These are phyloP conservation scores for Diarsia dahlii DNA, from an alignment of 2,888 invertebrate genomes.

Conservation along the genomic window DNA sequence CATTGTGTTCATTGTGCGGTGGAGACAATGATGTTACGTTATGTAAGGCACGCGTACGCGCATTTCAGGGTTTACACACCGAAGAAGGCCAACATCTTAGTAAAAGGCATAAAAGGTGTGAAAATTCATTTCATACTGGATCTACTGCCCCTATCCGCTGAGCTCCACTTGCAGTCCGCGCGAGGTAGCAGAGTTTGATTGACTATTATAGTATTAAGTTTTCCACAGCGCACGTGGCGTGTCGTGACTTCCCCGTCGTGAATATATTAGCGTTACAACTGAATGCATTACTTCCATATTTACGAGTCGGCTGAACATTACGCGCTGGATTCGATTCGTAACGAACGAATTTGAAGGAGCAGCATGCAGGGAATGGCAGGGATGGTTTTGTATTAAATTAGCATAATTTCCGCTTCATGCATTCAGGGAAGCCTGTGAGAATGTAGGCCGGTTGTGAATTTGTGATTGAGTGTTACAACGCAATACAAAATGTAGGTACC, in stretches of 20 bases:
- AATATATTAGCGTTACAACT: conserved; percentile 62
- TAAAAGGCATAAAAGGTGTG: neutral
- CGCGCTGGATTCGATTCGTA: conserved; percentile 32
- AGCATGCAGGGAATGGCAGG: conserved; percentile 14
- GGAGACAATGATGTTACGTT: conserved; percentile 52
- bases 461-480: neutral
- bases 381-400: conserved; percentile 11
- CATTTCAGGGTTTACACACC: neutral
- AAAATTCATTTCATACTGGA: neutral
- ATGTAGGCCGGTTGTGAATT: neutral
- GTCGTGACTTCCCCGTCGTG: conserved; percentile 71
- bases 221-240: conserved; percentile 51
- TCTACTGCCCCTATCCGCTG: neutral
- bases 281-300: conserved; percentile 37
- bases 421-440: neutral
- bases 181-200: conserved; percentile 27
- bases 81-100: conserved; percentile 8
- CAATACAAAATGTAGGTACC: neutral
- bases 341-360: conserved; percentile 17
- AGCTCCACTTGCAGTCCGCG: neutral
- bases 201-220: conserved; percentile 46
- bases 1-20: conserved; percentile 42
- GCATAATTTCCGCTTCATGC: conserved; percentile 38
- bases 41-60: conserved; percentile 42
- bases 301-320: conserved; percentile 26